Base-by-base conservation (phyloP, 2,113 vertebrate genomes). In the Triplophysa rosa region DNA sequence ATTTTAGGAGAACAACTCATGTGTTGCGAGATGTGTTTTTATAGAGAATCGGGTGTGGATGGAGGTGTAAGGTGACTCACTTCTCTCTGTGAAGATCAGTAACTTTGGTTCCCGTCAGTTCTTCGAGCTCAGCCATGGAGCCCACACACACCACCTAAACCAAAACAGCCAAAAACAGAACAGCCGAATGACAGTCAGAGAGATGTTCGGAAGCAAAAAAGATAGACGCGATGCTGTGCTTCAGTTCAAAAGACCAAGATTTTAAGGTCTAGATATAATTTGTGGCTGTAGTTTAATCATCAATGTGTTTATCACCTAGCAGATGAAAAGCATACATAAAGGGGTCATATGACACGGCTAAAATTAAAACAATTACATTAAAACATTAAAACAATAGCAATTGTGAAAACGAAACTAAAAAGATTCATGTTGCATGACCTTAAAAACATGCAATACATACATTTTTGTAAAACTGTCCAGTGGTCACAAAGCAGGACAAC, bases 81-180 rank as follows among this genome's bases (percentile, higher is more conserved):
- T 91, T 98, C 88, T 99, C 98, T 85, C 97, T 92, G 87, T 99
- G 98, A 72, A 99, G 94, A 92, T 99, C 98, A 0, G 94, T 92
- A 73, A 97, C 81, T 92, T 94, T 97, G 49, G 84, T 85, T 88
- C 96, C 95, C 0, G 93, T 92, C 37, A 98, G 88, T 73, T 96
- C 95, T 86, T 98, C 96, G 87, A 99, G 87, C 71, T 99, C 96
- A 29, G 90, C 92, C 23, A 96, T 11, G 37, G 98, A 99, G 8
- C 97, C 97, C 56, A 98, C 14, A 85, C 97, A 99, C 74, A 99
- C 95, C 33, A 98, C 94, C 97, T 99, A 89, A 54, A 54, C 58
- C 42, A 45, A 45, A 45, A 33, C 24, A 61, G n/a, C 6, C 4
- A 72, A 65, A 12, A 77, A 67, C 21, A 49, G 2, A 74, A 21